A percentile compares a stretch with the other conserved stretches of the same genome.
Conservation (phyloP, 2,113 vertebrate genomes). For the Passer montanus region DNA sequence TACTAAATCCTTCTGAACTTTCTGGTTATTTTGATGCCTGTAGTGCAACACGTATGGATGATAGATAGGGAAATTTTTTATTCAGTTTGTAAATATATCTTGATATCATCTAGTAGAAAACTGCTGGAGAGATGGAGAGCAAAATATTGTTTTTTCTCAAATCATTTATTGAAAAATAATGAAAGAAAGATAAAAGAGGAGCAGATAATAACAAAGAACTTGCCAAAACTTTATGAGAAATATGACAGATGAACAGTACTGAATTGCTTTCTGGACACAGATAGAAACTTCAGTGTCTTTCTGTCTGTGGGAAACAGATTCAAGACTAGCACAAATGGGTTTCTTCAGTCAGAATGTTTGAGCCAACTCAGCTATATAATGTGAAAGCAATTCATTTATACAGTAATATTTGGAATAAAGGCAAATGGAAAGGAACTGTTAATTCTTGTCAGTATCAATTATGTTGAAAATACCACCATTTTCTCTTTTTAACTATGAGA, state of each 20-base stretch:
- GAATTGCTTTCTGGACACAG: background rate
- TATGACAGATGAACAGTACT: background rate
- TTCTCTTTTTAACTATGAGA: constrained; percentile 5
- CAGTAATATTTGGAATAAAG: constrained; percentile 14
- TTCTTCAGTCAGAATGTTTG: background rate
- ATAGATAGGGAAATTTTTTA: background rate
- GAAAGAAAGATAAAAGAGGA: background rate
- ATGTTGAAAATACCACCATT: constrained; percentile 22
- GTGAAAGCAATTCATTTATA: constrained; percentile 8
- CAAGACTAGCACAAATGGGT: background rate
- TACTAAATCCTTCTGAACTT: background rate
- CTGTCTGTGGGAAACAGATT: background rate
- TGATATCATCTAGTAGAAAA: background rate
- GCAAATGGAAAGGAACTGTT: constrained; percentile 11
- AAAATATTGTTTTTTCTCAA: background rate
- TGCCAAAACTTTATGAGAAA: background rate
- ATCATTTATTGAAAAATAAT: background rate
- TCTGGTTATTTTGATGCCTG: background rate
- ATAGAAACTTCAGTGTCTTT: background rate
- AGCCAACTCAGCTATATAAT: background rate
- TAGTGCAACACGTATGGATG: background rate
- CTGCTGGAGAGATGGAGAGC: background rate
- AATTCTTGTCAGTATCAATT: constrained; percentile 34
- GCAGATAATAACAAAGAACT: background rate
- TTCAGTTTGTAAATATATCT: background rate